Percentiles rank a stretch among this genome's conserved stretches.
Conservation (phyloP, 2,888 invertebrate genomes). For the Rhingia campestris region DNA sequence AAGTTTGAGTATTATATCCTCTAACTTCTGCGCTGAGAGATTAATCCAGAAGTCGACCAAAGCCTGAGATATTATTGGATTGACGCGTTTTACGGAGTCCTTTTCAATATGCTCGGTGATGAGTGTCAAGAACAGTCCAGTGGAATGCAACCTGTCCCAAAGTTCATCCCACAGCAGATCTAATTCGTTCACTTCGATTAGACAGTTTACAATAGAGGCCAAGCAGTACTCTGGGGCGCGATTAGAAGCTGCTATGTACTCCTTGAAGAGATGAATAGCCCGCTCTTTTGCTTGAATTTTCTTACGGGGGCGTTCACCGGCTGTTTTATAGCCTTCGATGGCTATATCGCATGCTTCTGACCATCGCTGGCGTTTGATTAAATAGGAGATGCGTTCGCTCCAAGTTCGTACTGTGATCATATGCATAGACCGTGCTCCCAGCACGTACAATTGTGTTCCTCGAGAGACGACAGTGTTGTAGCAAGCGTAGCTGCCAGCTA, state of each 20-base stretch:
- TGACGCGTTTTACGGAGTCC: conserved; percentile 85
- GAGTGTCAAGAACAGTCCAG: conserved; percentile 86
- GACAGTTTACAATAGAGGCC: conserved; percentile 81
- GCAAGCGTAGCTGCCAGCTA: conserved; percentile 86
- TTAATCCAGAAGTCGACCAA: conserved; percentile 88
- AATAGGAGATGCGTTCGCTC: conserved; percentile 87
- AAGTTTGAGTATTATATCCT: conserved; percentile 88
- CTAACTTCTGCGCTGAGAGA: conserved; percentile 85
- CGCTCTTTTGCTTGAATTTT: conserved; percentile 82
- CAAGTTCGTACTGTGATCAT: conserved; percentile 86
- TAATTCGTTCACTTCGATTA: conserved; percentile 81
- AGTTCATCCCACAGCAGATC: conserved; percentile 86
- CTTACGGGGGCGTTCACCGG: conserved; percentile 81
- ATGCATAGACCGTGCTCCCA: conserved; percentile 87
- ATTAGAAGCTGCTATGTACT: conserved; percentile 82
- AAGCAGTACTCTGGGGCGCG: conserved; percentile 82
- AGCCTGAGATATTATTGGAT: conserved; percentile 88
- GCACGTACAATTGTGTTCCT: conserved; percentile 87
- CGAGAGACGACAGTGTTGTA: conserved; percentile 88
- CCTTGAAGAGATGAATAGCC: conserved; percentile 82
- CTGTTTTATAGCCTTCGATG: conserved; percentile 82
- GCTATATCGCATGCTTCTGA: conserved; percentile 85
- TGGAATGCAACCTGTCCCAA: conserved; percentile 85
- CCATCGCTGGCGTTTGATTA: conserved; percentile 85
- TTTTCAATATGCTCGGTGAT: conserved; percentile 88